Evolutionary conservation across 2,888 invertebrate genomes (phyloP), one percentile per base, ranked within the genome.

Genomic region (Phaedon cochleariae): DNA sequence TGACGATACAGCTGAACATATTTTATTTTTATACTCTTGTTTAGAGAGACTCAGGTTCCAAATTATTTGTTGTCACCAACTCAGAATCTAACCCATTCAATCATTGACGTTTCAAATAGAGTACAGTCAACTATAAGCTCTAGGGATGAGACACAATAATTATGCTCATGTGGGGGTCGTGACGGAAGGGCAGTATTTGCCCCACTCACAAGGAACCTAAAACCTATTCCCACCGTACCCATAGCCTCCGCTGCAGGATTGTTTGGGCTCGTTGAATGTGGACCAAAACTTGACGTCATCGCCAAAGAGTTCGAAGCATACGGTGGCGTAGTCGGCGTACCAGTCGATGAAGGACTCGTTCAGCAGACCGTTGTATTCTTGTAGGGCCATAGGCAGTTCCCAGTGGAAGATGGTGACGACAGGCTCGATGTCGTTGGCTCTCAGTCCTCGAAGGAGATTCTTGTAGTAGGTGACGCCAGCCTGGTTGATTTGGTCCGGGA

Each of bases 241-340:
- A 66, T 83, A 85, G 5, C 81, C 81, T 29, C 73, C 72, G 22
- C 73, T 70, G 64, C 81, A 79, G 49, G 80, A 73, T 37, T 71
- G 69, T 20, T 69, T 66, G 0, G 86, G 86, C 73, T 88, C 88
- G 71, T 88, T 88, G 60, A 87, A 81, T 0, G 88, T 88, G 1
- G 87, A 82, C 87, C 87, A 88, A 34, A 79, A 77, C 69, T 85
- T 81, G 1, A 85, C 84, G 22, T 78, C 71, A 52, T 79, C 77
- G 1, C 81, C 82, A 60, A 80, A 83, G 2, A 70, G 48, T 37
- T 70, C 37, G 61, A 81, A 82, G 10, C 86, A 81, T 31, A 90
- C 82, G 73, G 83, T 82, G 0, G 90, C 89, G 81, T 85, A 46
- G 89, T 73, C 17, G 92, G 85, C 75, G 89, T 90, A 77, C 61